These are phyloP conservation scores for Trissoscelio sp. DNA, from an alignment of 2,888 invertebrate species.

Conservation along the genomic window DNA sequence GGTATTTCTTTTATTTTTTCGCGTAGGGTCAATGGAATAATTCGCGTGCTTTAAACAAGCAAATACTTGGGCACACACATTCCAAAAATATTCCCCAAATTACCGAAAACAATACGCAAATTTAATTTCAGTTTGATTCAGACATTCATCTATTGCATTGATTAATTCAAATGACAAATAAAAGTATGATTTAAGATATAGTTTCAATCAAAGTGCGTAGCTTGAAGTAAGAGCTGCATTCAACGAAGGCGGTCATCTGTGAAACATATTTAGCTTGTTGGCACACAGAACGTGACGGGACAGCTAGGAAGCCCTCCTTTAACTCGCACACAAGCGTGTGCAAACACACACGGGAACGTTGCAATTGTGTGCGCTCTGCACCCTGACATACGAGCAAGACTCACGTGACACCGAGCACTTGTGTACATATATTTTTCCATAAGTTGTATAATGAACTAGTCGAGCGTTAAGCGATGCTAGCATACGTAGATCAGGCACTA, in stretches of 20 bases:
- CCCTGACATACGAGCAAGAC: conserved; percentile 25
- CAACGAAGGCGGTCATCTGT: conserved; percentile 82
- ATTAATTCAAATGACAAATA: neutral
- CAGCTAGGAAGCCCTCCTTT: conserved; percentile 71
- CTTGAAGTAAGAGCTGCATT: conserved; percentile 75
- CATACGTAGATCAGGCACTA: conserved; percentile 53
- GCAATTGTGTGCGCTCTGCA: conserved; percentile 34
- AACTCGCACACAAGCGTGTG: conserved; percentile 47
- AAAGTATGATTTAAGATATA: neutral
- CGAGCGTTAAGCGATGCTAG: conserved; percentile 61
- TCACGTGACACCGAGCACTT: conserved; percentile 63
- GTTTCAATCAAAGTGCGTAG: conserved; percentile 34
- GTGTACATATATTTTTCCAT: conserved; percentile 64
- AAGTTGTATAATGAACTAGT: conserved; percentile 63
- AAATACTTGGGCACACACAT: conserved; percentile 31
- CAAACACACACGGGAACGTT: neutral
- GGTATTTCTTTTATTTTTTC: conserved; percentile 82
- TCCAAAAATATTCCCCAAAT: neutral
- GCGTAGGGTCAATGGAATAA: conserved; percentile 78
- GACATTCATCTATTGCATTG: neutral
- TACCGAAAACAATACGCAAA: too few species aligned
- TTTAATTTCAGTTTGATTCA: too few species aligned
- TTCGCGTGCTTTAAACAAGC: conserved; percentile 73
- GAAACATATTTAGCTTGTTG: conserved; percentile 83
- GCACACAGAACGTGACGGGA: conserved; percentile 81